Conservation (phyloP, 2,888 invertebrate species). For the Melanostoma scalare region DNA sequence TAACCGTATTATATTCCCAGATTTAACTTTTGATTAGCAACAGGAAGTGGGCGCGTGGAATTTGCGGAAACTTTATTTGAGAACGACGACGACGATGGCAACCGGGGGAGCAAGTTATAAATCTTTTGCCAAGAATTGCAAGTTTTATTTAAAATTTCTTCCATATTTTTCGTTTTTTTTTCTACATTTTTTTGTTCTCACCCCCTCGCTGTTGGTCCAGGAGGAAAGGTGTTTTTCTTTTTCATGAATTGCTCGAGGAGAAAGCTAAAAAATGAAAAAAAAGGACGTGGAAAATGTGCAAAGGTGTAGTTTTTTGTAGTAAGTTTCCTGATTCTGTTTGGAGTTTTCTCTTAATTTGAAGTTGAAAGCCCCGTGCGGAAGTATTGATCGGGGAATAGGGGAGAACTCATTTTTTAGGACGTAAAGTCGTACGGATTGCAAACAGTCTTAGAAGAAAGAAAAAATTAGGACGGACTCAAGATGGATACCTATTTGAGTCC, state of each 20-base stretch:
- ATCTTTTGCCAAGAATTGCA: constrained; percentile 33
- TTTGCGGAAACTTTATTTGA: constrained; percentile 1
- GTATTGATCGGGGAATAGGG: too few species aligned
- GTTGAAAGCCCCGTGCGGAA: too few species aligned
- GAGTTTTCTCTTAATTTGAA: too few species aligned
- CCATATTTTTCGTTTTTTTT: not conserved
- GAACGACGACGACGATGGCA: not conserved
- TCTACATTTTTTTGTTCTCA: not conserved
- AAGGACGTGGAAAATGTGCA: too few species aligned
- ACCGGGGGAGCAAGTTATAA: constrained; percentile 9
- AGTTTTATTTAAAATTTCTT: constrained; percentile 47
- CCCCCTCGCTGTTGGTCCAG: too few species aligned
- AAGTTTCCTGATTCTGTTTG: too few species aligned
- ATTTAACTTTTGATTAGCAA: constrained; percentile 66
- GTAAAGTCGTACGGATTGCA: not conserved
- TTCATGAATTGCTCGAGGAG: too few species aligned
- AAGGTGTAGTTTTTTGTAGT: too few species aligned
- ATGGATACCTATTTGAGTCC: constrained; percentile 1
- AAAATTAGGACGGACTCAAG: not conserved
- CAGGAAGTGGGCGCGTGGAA: constrained; percentile 5
- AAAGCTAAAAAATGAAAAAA: too few species aligned
- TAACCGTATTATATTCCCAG: constrained; percentile 51
- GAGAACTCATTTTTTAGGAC: too few species aligned
- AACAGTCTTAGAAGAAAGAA: not conserved
- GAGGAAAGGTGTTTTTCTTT: too few species aligned